Conservation (phyloP, 2,888 invertebrate genomes). For the Drosophila greeni region DNA sequence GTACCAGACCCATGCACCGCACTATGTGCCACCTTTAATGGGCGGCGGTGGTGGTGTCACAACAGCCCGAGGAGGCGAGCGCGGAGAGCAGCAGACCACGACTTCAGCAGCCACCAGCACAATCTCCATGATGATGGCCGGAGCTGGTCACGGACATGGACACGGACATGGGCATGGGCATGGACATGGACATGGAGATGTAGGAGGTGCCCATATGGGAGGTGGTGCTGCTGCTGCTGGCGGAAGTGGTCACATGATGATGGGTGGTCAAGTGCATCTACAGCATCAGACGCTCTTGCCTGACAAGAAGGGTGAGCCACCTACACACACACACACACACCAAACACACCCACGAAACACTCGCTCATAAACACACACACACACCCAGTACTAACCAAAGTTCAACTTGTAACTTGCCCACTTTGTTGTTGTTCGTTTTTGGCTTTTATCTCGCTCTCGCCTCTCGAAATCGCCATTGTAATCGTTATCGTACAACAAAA, state of each 20-base stretch:
- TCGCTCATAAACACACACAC: slow-evolving; percentile 16
- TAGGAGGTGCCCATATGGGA: slow-evolving; percentile 23
- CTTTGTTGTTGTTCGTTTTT: slow-evolving; percentile 45
- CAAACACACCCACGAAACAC: slow-evolving; percentile 4
- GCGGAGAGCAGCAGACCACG: slow-evolving; percentile 28
- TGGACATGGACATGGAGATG: slow-evolving; percentile 13
- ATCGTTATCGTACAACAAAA: slow-evolving; percentile 28
- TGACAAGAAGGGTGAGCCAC: slow-evolving; percentile 75
- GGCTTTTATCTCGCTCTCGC: slow-evolving; percentile 39
- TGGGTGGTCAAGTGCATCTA: slow-evolving; percentile 55
- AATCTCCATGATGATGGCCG: slow-evolving; percentile 30
- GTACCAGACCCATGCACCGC: slow-evolving; percentile 65
- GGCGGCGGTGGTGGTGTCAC: slow-evolving; percentile 32
- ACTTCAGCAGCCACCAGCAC: slow-evolving; percentile 35
- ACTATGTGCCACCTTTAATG: slow-evolving; percentile 53
- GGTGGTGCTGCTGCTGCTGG: slow-evolving; percentile 37
- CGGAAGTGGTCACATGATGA: slow-evolving; percentile 34
- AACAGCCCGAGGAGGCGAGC: slow-evolving; percentile 7
- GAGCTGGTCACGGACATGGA: slow-evolving; percentile 22
- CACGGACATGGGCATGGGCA: slow-evolving; percentile 11
- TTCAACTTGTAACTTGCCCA: slow-evolving; percentile 33
- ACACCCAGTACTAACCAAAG: slow-evolving; percentile 12
- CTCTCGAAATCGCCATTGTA: slow-evolving; percentile 30
- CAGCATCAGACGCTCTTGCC: slow-evolving; percentile 70
- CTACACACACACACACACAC: slow-evolving; percentile 42